These are phyloP conservation scores for Nycticryphes semicollaris DNA, from an alignment of 2,113 vertebrate species.

Conservation along the genomic window DNA sequence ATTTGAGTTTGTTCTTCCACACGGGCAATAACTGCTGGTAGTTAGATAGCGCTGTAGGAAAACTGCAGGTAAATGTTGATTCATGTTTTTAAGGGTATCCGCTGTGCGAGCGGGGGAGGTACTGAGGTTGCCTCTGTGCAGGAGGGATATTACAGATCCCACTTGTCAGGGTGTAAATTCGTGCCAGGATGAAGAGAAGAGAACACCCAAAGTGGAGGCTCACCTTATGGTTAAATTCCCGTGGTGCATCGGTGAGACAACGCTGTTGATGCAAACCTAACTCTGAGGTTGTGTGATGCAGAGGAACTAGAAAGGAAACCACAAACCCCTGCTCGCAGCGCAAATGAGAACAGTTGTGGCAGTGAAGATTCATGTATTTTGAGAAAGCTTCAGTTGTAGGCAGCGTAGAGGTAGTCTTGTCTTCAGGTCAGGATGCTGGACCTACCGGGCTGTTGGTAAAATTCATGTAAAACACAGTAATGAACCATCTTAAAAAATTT, in stretches of 20 bases:
- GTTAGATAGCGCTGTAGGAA: background rate
- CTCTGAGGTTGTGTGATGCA: background rate
- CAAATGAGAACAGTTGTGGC: background rate
- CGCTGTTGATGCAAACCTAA: background rate
- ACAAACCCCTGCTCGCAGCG: background rate
- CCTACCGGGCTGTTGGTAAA: background rate
- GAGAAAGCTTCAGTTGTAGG: background rate
- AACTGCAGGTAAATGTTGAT: conserved; percentile 53
- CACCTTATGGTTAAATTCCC: background rate
- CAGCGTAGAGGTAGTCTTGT: background rate
- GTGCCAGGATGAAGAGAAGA: background rate
- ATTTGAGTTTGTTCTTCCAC: conserved; percentile 27
- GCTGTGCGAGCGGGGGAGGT: background rate
- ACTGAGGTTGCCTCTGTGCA: conserved; percentile 15
- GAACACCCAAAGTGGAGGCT: background rate
- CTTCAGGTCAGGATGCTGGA: background rate
- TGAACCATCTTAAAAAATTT: background rate
- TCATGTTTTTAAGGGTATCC: conserved; percentile 47
- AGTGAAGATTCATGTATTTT: background rate
- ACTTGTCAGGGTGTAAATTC: conserved; percentile 50
- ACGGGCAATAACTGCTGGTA: background rate
- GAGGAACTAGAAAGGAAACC: conserved; percentile 37
- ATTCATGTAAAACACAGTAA: background rate
- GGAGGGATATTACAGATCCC: conserved; percentile 56
- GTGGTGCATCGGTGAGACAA: background rate